Conservation (phyloP, 92 coral and sea anemone genomes). For the Zoanthus sociatus region DNA sequence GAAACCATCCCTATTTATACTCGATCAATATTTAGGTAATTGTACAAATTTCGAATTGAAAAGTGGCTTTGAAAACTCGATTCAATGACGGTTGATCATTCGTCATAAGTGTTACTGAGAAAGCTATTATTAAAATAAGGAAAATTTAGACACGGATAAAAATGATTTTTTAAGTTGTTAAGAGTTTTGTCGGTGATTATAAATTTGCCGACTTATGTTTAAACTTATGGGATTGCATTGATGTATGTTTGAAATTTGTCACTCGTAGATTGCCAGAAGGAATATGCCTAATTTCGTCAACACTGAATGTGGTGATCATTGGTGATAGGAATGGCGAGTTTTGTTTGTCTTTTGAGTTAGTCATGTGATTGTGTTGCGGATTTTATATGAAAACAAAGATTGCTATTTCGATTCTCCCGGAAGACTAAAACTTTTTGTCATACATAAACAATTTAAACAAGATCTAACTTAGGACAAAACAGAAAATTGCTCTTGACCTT, state of each 20-base stretch:
- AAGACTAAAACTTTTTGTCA: background rate
- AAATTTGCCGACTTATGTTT: background rate
- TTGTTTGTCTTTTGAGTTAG: background rate
- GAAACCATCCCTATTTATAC: constrained; percentile 4
- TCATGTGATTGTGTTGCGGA: background rate
- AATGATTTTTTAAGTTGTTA: constrained; percentile 15
- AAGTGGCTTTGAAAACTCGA: constrained; percentile 12
- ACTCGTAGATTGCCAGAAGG: background rate
- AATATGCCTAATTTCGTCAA: background rate
- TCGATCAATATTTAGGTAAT: constrained; percentile 38
- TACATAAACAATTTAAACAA: no score
- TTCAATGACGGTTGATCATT: constrained; percentile 17
- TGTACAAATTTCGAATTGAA: constrained; percentile 8
- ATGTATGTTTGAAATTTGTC: background rate
- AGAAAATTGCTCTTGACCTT: no score
- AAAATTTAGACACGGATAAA: constrained; percentile 11
- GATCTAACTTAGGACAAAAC: no score
- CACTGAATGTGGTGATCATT: background rate
- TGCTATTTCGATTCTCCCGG: background rate
- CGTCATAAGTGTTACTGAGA: background rate
- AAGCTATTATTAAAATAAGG: background rate
- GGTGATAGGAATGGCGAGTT: background rate
- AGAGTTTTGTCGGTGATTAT: constrained; percentile 19
- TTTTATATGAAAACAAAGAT: background rate
- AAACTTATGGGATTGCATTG: background rate